These are phyloP conservation scores for Aphelinus certus DNA, from an alignment of 1,140 invertebrate genomes.

Conservation along the genomic window DNA sequence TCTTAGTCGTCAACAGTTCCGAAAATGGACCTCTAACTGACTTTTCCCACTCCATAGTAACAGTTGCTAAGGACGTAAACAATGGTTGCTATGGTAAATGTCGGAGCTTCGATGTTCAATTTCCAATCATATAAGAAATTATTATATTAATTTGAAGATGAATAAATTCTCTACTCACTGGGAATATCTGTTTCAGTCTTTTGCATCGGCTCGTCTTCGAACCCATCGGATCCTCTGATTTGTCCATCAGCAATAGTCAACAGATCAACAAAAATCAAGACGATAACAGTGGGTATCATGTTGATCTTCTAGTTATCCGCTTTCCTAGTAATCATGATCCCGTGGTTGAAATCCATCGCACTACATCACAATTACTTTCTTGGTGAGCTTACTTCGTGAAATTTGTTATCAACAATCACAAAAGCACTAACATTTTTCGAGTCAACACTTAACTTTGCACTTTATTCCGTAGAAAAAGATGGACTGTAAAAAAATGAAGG, in stretches of 20 bases:
- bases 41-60: too few relatives aligned
- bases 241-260: constrained; percentile 58
- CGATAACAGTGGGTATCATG: constrained; percentile 33
- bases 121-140: too few relatives aligned
- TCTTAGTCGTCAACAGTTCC: too few relatives aligned
- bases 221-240: constrained; percentile 48
- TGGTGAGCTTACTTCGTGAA: neutral
- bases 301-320: constrained; percentile 36
- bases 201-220: constrained; percentile 51
- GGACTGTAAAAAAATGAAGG: too few relatives aligned
- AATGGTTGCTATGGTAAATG: too few relatives aligned
- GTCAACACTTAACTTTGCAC: neutral
- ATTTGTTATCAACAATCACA: too few relatives aligned
- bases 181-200: constrained; percentile 56
- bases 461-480: neutral
- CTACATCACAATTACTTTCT: constrained; percentile 9
- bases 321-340: constrained; percentile 47
- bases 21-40: too few relatives aligned
- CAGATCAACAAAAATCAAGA: constrained; percentile 57
- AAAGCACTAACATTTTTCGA: constrained; percentile 3
- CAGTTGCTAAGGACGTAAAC: too few relatives aligned
- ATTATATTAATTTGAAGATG: too few relatives aligned
- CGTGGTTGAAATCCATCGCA: constrained; percentile 43
- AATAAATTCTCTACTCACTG: constrained; percentile 49
- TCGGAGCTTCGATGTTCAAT: too few relatives aligned